A percentile compares a stretch with the other conserved stretches of the same genome.
phyloP scores from a whole-genome alignment of 2,888 invertebrate species.

The Noctua pronuba region DNA sequence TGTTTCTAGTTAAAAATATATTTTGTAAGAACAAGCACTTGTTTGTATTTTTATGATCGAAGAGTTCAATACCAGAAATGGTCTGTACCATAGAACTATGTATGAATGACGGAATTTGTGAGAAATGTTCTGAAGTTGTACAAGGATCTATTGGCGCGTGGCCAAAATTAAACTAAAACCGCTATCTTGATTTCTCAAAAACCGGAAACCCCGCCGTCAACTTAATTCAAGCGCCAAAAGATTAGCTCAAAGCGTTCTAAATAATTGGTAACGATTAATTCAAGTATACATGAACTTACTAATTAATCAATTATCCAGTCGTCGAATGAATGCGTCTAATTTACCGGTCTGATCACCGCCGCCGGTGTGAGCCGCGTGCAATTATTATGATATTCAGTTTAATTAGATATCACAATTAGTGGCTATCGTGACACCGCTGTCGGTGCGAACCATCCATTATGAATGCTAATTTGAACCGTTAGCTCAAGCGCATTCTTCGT shows the following conservation, averaged over 20 bases:
- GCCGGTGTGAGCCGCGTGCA: conserved; percentile 71
- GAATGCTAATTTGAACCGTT: conserved; percentile 79
- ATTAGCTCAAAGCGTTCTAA: background rate
- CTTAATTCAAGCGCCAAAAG: background rate
- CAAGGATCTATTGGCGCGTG: background rate
- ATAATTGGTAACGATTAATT: conserved; percentile 67
- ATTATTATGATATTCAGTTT: conserved; percentile 82
- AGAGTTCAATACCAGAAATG: background rate
- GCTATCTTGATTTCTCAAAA: background rate
- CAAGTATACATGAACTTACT: conserved; percentile 64
- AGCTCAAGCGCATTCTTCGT: conserved; percentile 57
- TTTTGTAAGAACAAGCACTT: conserved; percentile 52
- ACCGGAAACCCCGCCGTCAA: background rate
- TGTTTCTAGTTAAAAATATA: conserved; percentile 52
- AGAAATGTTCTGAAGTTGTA: background rate
- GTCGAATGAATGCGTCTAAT: conserved; percentile 74
- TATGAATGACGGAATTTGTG: background rate
- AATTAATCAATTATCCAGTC: conserved; percentile 74
- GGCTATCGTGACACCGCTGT: conserved; percentile 78
- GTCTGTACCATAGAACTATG: background rate
- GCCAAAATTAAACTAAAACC: background rate
- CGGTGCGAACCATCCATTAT: conserved; percentile 80
- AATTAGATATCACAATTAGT: conserved; percentile 83
- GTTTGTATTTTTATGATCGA: conserved; percentile 54
- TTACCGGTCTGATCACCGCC: conserved; percentile 74